These are phyloP conservation scores for Axinella damicornis DNA, from an alignment of 37 sponge, comb jelly and placozoan species.

Conservation along the genomic window DNA sequence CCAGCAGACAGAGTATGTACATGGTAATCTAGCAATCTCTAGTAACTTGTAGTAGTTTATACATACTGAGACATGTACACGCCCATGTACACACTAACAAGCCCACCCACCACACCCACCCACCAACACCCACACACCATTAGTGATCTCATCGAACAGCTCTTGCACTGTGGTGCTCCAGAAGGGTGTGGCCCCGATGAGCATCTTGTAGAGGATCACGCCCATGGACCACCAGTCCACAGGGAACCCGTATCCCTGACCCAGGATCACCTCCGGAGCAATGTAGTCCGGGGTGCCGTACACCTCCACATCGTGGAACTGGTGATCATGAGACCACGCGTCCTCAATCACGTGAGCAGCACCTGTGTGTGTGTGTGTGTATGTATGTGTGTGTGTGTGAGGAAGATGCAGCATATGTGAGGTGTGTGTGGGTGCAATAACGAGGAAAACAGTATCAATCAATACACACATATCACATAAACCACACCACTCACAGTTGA, in stretches of 20 bases:
- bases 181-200: conserved; percentile 95
- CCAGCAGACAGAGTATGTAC: too few species aligned
- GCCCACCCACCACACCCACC: too few species aligned
- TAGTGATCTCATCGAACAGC: conserved; percentile 94
- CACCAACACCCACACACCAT: conserved; percentile 53
- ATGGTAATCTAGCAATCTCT: too few species aligned
- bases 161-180: conserved; percentile 90
- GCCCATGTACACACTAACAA: too few species aligned
- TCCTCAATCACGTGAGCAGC: conserved; percentile 81
- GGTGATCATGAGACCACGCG: conserved; percentile 56
- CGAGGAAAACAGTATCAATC: neutral
- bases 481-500: conserved; percentile 74
- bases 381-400: neutral
- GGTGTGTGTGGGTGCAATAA: neutral
- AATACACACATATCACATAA: too few species aligned
- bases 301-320: conserved; percentile 84
- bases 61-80: too few species aligned
- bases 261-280: conserved; percentile 98
- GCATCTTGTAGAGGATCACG: conserved; percentile 98
- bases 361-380: conserved; percentile 18
- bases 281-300: conserved; percentile 99
- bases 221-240: conserved; percentile 99
- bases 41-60: too few species aligned
- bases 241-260: conserved; percentile 82
- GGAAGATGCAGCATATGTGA: neutral